Evolutionary conservation across 2,797 vertebrate species (phyloP), one percentile per base, ranked within the genome.

Genomic region (Phoeniculus purpureus): DNA sequence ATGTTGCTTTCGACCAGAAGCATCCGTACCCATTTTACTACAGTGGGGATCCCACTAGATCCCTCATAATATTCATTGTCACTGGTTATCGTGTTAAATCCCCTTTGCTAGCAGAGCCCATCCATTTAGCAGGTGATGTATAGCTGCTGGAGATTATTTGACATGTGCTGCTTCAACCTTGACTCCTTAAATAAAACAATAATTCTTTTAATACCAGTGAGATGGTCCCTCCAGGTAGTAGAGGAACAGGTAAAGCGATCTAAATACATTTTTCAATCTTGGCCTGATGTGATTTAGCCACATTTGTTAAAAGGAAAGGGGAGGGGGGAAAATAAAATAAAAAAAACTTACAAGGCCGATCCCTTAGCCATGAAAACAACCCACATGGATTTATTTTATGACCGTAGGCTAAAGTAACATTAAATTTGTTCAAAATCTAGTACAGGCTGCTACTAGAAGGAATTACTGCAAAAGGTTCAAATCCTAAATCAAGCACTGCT

Each of bases 401-500:
- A 89, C 93, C 68, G 18, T 70, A 94, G 95, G 87, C 94, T 94
- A 94, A 96, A 94, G 76, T 67, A 66, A 65, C 80, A 94, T 94
- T 97, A 95, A 96, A 96, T 97, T 94, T 92, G 88, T 92, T 94
- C 87, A 81, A 93, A 93, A 89, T 91, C 73, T 70, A 45, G 52
- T 90, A 86, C 84, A 81, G 92, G 90, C 87, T 95, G 79, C 78
- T 89, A 81, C 88, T 92, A 89, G 93, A 92, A 97, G 83, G 87
- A 94, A 96, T 95, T 96, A 94, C 92, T 75, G 25, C 79, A 85
- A 96, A 97, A 95, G 75, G 87, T 95, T 97, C 95, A 92, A 96
- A 87, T 84, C 95, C 92, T 97, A 96, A 97, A 97, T 97, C 96
- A 96, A 96, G 75, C 73, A 75, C 81, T 87, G 60, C 90, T 95